A percentile compares a stretch with the other conserved stretches of the same genome.
Evolutionary conservation across 2,888 invertebrate genomes (phyloP).

Genomic region (Troides helena): DNA sequence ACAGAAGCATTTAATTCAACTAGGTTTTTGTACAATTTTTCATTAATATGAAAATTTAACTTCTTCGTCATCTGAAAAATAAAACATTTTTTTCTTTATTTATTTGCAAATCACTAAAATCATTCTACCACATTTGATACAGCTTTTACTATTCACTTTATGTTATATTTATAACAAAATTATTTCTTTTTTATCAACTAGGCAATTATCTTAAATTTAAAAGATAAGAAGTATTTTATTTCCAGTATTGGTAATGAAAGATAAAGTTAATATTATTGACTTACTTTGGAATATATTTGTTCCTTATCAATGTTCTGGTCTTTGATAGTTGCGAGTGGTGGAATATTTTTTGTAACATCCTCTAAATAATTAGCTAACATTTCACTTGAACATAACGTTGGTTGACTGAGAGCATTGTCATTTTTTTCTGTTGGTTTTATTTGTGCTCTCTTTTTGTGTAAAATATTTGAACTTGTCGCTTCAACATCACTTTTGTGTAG

Average conservation of each 20-base stretch:
- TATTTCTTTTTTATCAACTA: no score
- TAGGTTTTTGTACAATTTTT: slow-evolving; percentile 69
- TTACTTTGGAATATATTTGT: slow-evolving; percentile 54
- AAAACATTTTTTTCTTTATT: no score
- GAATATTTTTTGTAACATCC: slow-evolving; percentile 48
- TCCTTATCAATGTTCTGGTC: slow-evolving; percentile 51
- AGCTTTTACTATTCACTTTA: no score
- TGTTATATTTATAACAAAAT: no score
- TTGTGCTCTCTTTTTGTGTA: slow-evolving; percentile 11
- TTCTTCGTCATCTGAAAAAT: slow-evolving; percentile 66
- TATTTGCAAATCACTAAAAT: no score
- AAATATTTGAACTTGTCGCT: slow-evolving; percentile 2
- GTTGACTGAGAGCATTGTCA: slow-evolving; percentile 51
- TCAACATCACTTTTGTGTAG: slow-evolving; percentile 33
- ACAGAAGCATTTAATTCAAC: slow-evolving; percentile 67
- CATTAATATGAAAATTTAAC: slow-evolving; percentile 71
- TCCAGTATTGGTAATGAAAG: no score
- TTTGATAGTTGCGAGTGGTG: slow-evolving; percentile 41
- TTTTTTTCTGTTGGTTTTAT: slow-evolving; percentile 31
- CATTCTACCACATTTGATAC: no score
- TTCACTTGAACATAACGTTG: slow-evolving; percentile 66
- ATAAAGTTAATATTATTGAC: slow-evolving; percentile 10
- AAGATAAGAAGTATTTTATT: no score
- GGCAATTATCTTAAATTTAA: no score
- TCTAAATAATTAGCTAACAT: slow-evolving; percentile 60